A percentile compares a stretch with the other conserved stretches of the same genome.
Evolutionary conservation across 2,113 vertebrate species (phyloP).

Genomic region (Apteryx owenii): DNA sequence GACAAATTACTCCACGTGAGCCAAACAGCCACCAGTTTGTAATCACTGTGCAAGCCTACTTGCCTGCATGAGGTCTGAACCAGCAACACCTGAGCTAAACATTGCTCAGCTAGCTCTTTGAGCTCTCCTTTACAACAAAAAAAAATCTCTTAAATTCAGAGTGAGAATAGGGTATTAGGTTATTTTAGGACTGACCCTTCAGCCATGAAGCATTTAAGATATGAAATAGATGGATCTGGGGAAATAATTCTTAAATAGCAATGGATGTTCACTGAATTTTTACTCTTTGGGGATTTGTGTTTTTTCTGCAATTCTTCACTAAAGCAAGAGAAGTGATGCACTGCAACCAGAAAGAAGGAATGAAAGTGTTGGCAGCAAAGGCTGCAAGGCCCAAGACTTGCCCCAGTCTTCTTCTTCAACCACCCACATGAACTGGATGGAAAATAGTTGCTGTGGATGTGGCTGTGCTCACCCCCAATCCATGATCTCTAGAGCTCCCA

Average conservation of each 20-base stretch:
- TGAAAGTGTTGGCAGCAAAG: not conserved
- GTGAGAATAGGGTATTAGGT: not conserved
- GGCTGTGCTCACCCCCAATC: not conserved
- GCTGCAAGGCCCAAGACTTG: not conserved
- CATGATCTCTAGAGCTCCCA: not conserved
- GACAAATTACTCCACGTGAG: not conserved
- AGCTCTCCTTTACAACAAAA: not conserved
- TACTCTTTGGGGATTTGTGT: not conserved
- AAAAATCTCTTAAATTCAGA: not conserved
- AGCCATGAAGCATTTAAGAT: not conserved
- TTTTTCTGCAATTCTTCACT: not conserved
- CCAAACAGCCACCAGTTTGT: not conserved
- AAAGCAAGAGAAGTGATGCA: not conserved
- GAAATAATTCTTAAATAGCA: slow-evolving; percentile 11
- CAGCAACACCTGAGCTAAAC: not conserved
- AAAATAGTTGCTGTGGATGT: not conserved
- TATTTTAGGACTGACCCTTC: slow-evolving; percentile 5
- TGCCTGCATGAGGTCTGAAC: not conserved
- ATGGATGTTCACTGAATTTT: not conserved
- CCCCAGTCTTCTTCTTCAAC: not conserved
- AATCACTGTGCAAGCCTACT: not conserved
- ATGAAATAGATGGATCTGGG: not conserved
- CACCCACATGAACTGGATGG: not conserved
- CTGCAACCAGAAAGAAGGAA: not conserved
- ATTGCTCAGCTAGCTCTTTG: not conserved